Percentiles rank a stretch among this genome's conserved stretches.
These are phyloP conservation scores for Sciurus niger DNA, from an alignment of 2,113 vertebrate species.

Conservation along the genomic window DNA sequence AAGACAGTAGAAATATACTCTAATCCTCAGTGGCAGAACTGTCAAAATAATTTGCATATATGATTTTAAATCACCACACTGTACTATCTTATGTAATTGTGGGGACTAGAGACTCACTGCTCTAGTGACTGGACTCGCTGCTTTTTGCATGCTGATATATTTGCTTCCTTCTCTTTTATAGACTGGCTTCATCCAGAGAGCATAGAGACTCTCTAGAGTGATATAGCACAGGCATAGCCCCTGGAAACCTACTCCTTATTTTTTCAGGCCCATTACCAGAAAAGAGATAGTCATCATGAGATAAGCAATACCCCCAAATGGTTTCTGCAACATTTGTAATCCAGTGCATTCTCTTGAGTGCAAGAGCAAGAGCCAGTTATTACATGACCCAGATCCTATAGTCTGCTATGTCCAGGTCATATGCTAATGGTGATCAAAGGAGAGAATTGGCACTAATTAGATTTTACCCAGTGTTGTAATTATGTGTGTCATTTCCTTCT, in stretches of 20 bases:
- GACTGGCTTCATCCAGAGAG: background rate
- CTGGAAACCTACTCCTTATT: background rate
- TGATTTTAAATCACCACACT: slow-evolving; percentile 57
- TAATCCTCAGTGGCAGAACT: background rate
- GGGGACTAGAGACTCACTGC: background rate
- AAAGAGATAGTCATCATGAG: background rate
- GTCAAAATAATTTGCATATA: slow-evolving; percentile 57
- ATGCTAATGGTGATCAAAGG: background rate
- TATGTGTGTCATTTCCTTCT: background rate
- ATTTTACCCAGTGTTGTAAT: slow-evolving; percentile 21
- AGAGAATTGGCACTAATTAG: background rate
- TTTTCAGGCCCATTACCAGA: background rate
- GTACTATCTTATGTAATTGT: background rate
- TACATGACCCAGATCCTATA: background rate
- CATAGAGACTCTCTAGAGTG: background rate
- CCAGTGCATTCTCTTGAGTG: background rate
- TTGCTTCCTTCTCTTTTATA: slow-evolving; percentile 43
- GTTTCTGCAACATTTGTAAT: background rate
- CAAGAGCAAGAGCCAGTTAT: background rate
- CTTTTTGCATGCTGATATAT: background rate
- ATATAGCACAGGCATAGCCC: background rate
- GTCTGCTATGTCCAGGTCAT: background rate
- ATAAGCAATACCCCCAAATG: background rate
- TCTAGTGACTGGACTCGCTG: background rate
- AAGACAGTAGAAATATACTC: background rate